Evolutionary conservation across 2,888 invertebrate genomes (phyloP), one percentile per base, ranked within the genome.

Genomic region (Tachina fera): DNA sequence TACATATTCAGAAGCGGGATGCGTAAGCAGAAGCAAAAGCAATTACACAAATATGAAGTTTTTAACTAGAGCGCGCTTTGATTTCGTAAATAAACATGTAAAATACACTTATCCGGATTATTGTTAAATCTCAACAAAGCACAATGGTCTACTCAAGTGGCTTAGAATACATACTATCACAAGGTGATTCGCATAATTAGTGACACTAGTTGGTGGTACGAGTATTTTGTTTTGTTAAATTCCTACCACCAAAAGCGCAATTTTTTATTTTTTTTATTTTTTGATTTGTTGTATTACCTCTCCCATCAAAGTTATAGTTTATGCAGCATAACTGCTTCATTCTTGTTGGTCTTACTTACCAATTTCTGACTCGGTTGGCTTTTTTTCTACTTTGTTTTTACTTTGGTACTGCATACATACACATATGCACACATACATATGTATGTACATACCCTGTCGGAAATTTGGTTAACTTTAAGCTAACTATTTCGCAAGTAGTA

Each of bases 261-360:
- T 67, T 63, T 82, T 71, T 5, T n/a, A n/a, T n/a, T n/a, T 51
- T 41, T 6, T 19, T 58, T 58, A 31, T 31, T 60, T 49, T 49
- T 31, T 67, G 67, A n/a, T n/a, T 60, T 49, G 58, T 39, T 67
- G 58, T 41, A 58, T 65, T 70, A 51, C 16, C 53, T 22, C 60
- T 70, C 43, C 51, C 58, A 65, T 77, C 58, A 76, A 63, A 65
- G 43, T 77, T 71, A 45, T 51, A 45, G 58, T 72, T 83, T 67
- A 67, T 71, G 67, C 51, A 31, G 14, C 56, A 39, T 39, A 22
- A 19, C 41, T 60, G 19, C 65, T 16, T 43, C 22, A 16, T 22
- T 60, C 22, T 61, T 22, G 14, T 31, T 31, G 6, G 31, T 16
- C 22, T 53, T 49, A 67, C 49, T 49, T 41, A 22, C 19, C 74